Conservation (phyloP, 2,113 vertebrate genomes). For the Lucifuga dentata region DNA sequence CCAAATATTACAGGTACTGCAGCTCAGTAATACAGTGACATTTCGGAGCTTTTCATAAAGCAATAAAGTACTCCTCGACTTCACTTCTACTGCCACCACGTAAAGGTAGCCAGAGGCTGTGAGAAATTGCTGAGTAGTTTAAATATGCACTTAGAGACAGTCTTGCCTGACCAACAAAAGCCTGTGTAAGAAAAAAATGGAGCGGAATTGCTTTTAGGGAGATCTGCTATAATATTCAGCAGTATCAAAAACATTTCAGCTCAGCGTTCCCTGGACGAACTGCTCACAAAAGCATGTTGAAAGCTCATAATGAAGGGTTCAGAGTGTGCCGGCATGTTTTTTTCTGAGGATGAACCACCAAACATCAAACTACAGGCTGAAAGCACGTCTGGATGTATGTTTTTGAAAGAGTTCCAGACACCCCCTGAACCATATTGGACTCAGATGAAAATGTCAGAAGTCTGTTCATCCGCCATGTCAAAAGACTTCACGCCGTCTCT, state of each 20-base stretch:
- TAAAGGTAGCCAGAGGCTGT: slow-evolving; percentile 47
- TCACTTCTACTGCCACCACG: slow-evolving; percentile 19
- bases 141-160: slow-evolving; percentile 69
- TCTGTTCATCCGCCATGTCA: slow-evolving; percentile 37
- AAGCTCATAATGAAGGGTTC: slow-evolving; percentile 51
- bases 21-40: slow-evolving; percentile 16
- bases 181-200: slow-evolving; percentile 40
- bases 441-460: slow-evolving; percentile 21
- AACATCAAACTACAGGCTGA: slow-evolving; percentile 57
- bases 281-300: slow-evolving; percentile 38
- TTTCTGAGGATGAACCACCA: slow-evolving; percentile 25
- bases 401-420: slow-evolving; percentile 36
- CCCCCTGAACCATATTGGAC: slow-evolving; percentile 29
- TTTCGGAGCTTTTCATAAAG: slow-evolving; percentile 33
- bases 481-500: slow-evolving; percentile 39
- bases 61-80: slow-evolving; percentile 38
- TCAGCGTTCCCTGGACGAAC: slow-evolving; percentile 25
- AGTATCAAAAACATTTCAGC: slow-evolving; percentile 40
- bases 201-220: slow-evolving; percentile 63
- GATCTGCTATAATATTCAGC: slow-evolving; percentile 59
- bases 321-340: slow-evolving; percentile 40
- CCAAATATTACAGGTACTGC: slow-evolving; percentile 10
- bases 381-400: slow-evolving; percentile 28
- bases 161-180: slow-evolving; percentile 56
- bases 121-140: slow-evolving; percentile 62